phyloP scores from a whole-genome alignment of 2,797 vertebrate species.

The Silurus aristotelis region DNA sequence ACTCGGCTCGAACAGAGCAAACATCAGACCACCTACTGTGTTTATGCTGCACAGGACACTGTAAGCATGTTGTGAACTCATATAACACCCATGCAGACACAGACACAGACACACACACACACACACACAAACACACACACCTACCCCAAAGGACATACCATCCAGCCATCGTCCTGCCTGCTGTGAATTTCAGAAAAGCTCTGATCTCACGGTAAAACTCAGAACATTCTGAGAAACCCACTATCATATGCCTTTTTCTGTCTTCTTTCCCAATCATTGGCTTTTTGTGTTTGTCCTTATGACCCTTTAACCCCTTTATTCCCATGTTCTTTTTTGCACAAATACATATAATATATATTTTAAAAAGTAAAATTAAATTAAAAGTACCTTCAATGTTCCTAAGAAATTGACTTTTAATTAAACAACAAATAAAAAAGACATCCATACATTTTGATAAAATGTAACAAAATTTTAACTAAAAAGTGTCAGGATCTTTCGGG shows the following conservation, averaged over 20 bases:
- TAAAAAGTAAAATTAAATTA: too few relatives aligned
- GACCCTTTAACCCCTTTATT: background rate
- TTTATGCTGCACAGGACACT: background rate
- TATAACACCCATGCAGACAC: background rate
- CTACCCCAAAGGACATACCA: background rate
- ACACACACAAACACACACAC: slow-evolving; percentile 5
- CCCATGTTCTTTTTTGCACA: background rate
- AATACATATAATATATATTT: too few relatives aligned
- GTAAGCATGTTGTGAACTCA: slow-evolving; percentile 8
- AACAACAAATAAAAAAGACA: too few relatives aligned
- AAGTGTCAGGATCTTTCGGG: too few relatives aligned
- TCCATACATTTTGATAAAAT: too few relatives aligned
- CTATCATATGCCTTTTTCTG: background rate
- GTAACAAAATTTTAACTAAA: too few relatives aligned
- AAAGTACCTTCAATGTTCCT: too few relatives aligned
- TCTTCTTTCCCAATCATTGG: background rate
- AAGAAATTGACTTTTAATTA: too few relatives aligned
- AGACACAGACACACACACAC: background rate
- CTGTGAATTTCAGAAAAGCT: background rate
- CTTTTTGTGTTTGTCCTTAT: background rate
- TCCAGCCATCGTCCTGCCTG: background rate
- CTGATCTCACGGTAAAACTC: background rate
- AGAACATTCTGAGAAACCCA: background rate
- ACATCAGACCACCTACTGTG: slow-evolving; percentile 8
- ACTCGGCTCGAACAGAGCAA: background rate